phyloP scores from a whole-genome alignment of 2,888 invertebrate species.

The Aspidapion aeneum region DNA sequence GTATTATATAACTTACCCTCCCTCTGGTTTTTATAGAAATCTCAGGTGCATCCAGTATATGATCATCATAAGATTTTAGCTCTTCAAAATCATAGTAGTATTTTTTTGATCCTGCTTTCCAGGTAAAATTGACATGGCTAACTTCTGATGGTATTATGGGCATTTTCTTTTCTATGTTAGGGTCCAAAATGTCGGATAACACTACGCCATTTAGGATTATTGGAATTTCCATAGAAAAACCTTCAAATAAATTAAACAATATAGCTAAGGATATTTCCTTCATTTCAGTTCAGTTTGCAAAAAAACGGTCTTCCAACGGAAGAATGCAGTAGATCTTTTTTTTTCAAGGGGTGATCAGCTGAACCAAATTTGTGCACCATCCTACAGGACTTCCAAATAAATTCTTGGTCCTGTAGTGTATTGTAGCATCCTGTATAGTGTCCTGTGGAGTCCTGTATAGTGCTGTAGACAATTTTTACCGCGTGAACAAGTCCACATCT shows the following conservation, averaged over 20 bases:
- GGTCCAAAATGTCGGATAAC: slow-evolving; percentile 80
- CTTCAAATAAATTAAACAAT: slow-evolving; percentile 52
- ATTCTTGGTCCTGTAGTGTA: too few species aligned
- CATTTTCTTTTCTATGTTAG: slow-evolving; percentile 84
- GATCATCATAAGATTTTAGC: slow-evolving; percentile 79
- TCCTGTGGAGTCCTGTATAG: too few species aligned
- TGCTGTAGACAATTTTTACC: too few species aligned
- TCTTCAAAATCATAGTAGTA: slow-evolving; percentile 86
- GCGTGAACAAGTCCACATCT: too few species aligned
- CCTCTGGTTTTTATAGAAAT: slow-evolving; percentile 85
- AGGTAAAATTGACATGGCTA: slow-evolving; percentile 85
- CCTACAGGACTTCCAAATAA: too few species aligned
- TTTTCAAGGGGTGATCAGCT: too few species aligned
- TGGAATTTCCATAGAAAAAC: slow-evolving; percentile 82
- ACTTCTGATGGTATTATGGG: slow-evolving; percentile 92
- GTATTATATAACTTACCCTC: slow-evolving; percentile 54
- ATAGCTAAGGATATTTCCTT: too few species aligned
- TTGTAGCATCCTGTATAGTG: too few species aligned
- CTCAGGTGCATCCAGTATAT: slow-evolving; percentile 80
- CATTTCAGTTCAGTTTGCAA: too few species aligned
- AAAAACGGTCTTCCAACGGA: too few species aligned
- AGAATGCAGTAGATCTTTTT: too few species aligned
- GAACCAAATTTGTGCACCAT: too few species aligned
- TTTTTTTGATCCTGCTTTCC: slow-evolving; percentile 78
- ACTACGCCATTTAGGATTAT: slow-evolving; percentile 87